Evolutionary conservation across 2,113 vertebrate species (phyloP).

Genomic region (Limnothrissa miodon): DNA sequence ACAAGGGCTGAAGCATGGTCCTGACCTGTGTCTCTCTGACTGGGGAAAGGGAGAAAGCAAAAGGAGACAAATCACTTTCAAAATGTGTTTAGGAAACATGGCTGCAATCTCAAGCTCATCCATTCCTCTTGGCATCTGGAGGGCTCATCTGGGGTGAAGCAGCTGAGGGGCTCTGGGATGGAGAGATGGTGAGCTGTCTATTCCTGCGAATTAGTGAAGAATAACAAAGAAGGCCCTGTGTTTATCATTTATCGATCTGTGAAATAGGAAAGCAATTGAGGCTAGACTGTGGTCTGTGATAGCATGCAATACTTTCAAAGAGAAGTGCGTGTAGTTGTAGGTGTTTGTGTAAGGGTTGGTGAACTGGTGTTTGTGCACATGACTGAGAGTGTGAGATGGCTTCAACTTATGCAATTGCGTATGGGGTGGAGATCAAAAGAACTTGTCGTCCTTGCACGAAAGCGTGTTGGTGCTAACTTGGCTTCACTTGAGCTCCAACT

Average conservation of each 20-base stretch:
- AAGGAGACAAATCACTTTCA: background rate
- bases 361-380: background rate
- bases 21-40: background rate
- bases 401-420: background rate
- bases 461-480: background rate
- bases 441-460: background rate
- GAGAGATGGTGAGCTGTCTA: background rate
- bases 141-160: background rate
- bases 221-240: constrained; percentile 23
- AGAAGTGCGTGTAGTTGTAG: background rate
- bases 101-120: background rate
- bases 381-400: background rate
- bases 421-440: background rate
- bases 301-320: background rate
- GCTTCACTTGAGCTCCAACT: background rate
- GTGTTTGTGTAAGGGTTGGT: background rate
- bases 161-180: background rate
- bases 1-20: background rate
- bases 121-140: background rate
- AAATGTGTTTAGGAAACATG: constrained; percentile 9
- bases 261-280: constrained; percentile 29
- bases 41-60: background rate
- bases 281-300: background rate
- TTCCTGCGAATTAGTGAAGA: constrained; percentile 26
- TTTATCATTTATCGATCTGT: constrained; percentile 35